These are phyloP conservation scores for Aleadryas rufinucha DNA, from an alignment of 2,113 vertebrate species.

Conservation along the genomic window DNA sequence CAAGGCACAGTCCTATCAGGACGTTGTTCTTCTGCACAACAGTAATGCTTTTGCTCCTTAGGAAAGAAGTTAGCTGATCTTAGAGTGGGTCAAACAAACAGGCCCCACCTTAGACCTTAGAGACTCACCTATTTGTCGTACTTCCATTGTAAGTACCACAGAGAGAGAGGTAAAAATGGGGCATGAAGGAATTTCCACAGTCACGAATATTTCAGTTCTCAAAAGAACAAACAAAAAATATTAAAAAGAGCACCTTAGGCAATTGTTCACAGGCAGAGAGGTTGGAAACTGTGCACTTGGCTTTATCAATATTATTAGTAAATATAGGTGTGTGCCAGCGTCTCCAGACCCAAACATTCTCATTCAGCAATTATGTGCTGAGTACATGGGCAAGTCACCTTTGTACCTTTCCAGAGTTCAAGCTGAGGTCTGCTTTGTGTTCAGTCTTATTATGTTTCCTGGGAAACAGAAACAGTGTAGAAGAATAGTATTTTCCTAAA, in stretches of 20 bases:
- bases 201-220: not conserved
- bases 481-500: not conserved
- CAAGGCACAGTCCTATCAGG: not conserved
- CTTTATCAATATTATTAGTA: constrained; percentile 35
- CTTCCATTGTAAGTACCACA: not conserved
- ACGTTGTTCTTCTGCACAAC: not conserved
- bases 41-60: not conserved
- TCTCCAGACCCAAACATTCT: constrained; percentile 12
- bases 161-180: not conserved
- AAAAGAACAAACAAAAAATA: not conserved
- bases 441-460: constrained; percentile 38
- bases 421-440: constrained; percentile 26
- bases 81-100: not conserved
- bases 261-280: not conserved
- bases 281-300: not conserved
- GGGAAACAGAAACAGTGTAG: constrained; percentile 20
- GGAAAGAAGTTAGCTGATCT: not conserved
- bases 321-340: constrained; percentile 15
- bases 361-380: not conserved
- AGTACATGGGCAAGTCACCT: not conserved
- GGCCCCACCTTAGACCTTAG: not conserved
- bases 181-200: not conserved
- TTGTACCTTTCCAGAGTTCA: constrained; percentile 50
- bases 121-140: not conserved
- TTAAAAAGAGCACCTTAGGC: not conserved